Conservation (phyloP, 2,797 vertebrate genomes). For the Eulemur mongoz region DNA sequence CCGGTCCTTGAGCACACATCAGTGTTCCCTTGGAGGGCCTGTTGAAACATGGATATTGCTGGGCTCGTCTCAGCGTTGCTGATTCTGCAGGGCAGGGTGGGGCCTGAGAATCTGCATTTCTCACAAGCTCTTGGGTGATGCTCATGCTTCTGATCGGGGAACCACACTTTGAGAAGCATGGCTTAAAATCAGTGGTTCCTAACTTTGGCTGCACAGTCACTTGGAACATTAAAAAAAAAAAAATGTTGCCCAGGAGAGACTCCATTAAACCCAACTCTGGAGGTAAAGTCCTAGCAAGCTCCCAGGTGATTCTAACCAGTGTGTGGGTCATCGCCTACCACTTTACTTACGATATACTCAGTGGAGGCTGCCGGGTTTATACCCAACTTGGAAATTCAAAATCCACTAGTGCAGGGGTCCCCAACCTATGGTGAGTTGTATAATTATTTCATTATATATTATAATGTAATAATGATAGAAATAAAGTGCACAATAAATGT, state of each 20-base stretch:
- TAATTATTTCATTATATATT: too few relatives aligned
- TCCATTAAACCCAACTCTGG: background rate
- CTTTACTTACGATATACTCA: accelerated
- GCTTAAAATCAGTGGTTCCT: background rate
- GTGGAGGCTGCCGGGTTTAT: background rate
- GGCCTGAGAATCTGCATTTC: background rate
- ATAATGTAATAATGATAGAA: too few relatives aligned
- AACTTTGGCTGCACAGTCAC: background rate
- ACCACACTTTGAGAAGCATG: background rate
- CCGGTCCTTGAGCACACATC: background rate
- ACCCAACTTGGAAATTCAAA: background rate
- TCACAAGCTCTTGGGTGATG: background rate
- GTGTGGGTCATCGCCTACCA: accelerated
- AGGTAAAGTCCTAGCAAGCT: background rate
- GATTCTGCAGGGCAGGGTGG: background rate
- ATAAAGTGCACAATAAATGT: too few relatives aligned
- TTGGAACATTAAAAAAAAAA: background rate
- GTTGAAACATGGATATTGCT: background rate
- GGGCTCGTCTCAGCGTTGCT: background rate
- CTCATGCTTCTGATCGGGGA: background rate
- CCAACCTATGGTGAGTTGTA: too few relatives aligned
- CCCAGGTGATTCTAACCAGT: background rate
- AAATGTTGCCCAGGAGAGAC: too few relatives aligned
- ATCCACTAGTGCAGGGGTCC: background rate
- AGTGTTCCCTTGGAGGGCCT: background rate